phyloP scores from a whole-genome alignment of 2,888 invertebrate genomes.

The Germaria angustata region DNA sequence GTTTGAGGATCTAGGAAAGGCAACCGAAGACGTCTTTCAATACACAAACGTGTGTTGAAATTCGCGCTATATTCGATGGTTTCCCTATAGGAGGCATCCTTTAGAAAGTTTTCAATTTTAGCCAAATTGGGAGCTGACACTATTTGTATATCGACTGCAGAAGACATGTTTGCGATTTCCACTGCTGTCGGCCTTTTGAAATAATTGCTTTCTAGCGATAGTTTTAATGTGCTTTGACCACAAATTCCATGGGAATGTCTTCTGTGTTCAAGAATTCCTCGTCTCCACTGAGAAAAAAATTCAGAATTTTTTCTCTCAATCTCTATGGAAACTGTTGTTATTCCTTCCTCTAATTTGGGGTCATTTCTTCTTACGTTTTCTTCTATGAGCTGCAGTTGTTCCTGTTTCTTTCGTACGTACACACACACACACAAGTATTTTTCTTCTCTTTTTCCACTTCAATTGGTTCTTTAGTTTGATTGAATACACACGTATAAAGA shows the following conservation, averaged over 20 bases:
- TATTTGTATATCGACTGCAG: constrained; percentile 84
- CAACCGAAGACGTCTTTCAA: constrained; percentile 93
- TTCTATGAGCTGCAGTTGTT: neutral
- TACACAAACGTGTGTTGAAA: constrained; percentile 94
- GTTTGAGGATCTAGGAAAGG: constrained; percentile 99
- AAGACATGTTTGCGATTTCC: constrained; percentile 57
- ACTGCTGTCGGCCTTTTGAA: neutral
- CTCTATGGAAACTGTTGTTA: constrained; percentile 49
- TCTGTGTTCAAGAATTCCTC: neutral
- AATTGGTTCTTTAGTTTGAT: neutral
- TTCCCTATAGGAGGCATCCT: constrained; percentile 93
- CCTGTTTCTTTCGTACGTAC: constrained; percentile 21
- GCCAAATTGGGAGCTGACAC: constrained; percentile 85
- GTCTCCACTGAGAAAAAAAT: neutral
- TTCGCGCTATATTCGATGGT: constrained; percentile 95
- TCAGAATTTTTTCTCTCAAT: neutral
- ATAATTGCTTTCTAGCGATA: neutral
- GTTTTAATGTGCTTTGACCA: neutral
- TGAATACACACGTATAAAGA: neutral
- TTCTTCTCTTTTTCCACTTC: constrained; percentile 7
- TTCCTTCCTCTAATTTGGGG: constrained; percentile 49
- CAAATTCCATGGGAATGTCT: neutral
- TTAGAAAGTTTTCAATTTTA: constrained; percentile 90
- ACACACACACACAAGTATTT: constrained; percentile 20
- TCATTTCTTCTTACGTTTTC: constrained; percentile 41